phyloP scores from a whole-genome alignment of 1,140 invertebrate genomes.

The Drosophila sechellia region DNA sequence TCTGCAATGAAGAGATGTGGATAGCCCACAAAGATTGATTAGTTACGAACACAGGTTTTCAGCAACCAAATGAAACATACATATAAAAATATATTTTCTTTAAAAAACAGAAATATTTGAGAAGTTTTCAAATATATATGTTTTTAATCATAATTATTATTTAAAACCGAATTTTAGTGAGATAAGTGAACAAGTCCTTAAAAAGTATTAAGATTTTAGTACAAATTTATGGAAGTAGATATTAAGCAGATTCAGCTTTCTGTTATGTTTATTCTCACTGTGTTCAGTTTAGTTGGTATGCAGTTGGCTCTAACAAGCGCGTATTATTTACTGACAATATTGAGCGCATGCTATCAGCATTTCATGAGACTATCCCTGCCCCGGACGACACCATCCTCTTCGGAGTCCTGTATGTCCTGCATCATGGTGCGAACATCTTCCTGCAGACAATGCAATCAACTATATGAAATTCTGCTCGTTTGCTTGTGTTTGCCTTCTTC shows the following conservation, averaged over 20 bases:
- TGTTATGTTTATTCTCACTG: not conserved
- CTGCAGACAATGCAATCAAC: constrained; percentile 60
- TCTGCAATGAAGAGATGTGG: constrained; percentile 9
- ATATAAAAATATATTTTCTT: no score
- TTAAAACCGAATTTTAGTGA: no score
- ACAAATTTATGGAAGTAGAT: no score
- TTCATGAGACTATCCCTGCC: constrained; percentile 9
- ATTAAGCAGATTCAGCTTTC: no score
- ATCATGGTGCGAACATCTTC: constrained; percentile 33
- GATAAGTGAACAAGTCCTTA: no score
- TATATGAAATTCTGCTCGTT: constrained; percentile 60
- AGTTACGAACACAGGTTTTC: constrained; percentile 5
- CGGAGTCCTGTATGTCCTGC: not conserved
- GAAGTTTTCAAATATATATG: no score
- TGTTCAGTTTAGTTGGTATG: not conserved
- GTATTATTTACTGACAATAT: constrained; percentile 59
- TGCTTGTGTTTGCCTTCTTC: constrained; percentile 26
- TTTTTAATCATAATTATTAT: no score
- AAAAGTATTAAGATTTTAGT: no score
- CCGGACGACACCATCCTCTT: not conserved
- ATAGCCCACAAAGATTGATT: constrained; percentile 17
- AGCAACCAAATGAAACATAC: not conserved
- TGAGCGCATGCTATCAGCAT: constrained; percentile 45
- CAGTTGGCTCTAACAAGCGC: constrained; percentile 32
- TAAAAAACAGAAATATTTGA: no score